Percentiles rank a stretch among this genome's conserved stretches.
Conservation (phyloP, 2,797 vertebrate genomes). For the Coluber constrictor region DNA sequence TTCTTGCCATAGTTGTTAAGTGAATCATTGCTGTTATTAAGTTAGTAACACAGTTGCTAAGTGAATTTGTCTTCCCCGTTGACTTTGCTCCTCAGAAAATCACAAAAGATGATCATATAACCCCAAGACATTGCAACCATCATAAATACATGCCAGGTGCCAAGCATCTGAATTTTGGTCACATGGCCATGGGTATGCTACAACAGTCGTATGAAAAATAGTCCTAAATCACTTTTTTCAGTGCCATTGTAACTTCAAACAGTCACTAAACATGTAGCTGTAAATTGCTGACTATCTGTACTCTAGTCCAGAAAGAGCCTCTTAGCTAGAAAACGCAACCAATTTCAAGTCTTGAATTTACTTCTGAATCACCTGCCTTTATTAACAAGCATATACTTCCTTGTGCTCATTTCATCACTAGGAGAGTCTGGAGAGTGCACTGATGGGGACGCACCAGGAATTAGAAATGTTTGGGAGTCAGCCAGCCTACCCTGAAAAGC, state of each 20-base stretch:
- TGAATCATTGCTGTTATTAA: background rate
- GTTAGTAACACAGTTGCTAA: background rate
- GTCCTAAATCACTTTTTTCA: background rate
- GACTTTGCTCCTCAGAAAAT: background rate
- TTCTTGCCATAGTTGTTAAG: background rate
- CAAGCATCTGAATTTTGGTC: background rate
- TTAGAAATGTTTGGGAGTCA: constrained; percentile 90
- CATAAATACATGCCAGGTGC: background rate
- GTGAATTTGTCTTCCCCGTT: background rate
- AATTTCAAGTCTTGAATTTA: background rate
- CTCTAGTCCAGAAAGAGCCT: background rate
- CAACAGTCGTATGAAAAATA: background rate
- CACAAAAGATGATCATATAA: background rate
- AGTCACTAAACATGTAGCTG: background rate
- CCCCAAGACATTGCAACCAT: background rate
- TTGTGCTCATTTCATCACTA: constrained; percentile 46
- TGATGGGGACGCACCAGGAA: constrained; percentile 92
- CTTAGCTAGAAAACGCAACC: background rate
- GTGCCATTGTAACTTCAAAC: background rate
- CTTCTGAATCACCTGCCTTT: background rate
- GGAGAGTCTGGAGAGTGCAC: constrained; percentile 90
- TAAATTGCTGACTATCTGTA: background rate
- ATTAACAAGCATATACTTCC: background rate
- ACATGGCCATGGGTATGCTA: background rate
- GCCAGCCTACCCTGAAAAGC: constrained; percentile 81